These are phyloP conservation scores for Nomada fabriciana DNA, from an alignment of 2,888 invertebrate genomes.

Conservation along the genomic window DNA sequence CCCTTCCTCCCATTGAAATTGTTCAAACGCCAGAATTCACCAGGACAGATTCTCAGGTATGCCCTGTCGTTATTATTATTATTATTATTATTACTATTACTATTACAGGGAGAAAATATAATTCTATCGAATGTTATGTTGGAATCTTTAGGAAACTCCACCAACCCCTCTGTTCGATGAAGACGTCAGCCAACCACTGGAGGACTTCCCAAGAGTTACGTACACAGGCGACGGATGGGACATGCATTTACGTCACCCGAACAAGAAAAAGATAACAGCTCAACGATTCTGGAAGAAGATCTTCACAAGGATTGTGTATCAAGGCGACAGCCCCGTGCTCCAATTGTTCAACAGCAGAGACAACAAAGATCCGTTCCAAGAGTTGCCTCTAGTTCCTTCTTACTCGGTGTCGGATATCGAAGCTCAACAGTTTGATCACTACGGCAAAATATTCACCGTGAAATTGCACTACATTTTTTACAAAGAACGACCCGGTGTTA, in stretches of 20 bases:
- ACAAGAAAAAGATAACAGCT: slow-evolving; percentile 98
- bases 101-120: background rate
- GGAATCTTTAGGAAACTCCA: slow-evolving; percentile 88
- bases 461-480: slow-evolving; percentile 99
- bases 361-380: slow-evolving; percentile 97
- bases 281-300: slow-evolving; percentile 99
- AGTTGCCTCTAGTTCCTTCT: slow-evolving; percentile 96
- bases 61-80: background rate
- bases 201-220: slow-evolving; percentile 93
- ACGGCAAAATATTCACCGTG: slow-evolving; percentile 99
- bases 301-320: slow-evolving; percentile 91
- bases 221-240: slow-evolving; percentile 96
- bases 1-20: slow-evolving; percentile 77
- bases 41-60: slow-evolving; percentile 81
- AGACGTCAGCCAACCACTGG: slow-evolving; percentile 95
- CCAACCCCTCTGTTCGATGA: slow-evolving; percentile 98
- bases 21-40: slow-evolving; percentile 82
- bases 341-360: slow-evolving; percentile 93
- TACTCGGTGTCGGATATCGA: slow-evolving; percentile 97
- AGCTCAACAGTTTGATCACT: slow-evolving; percentile 99
- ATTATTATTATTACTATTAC: too few relatives aligned
- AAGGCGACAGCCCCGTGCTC: slow-evolving; percentile 93
- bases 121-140: background rate
- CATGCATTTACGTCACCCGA: slow-evolving; percentile 97
- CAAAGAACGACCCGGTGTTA: slow-evolving; percentile 97